These are phyloP conservation scores for Cisticola juncidis DNA, from an alignment of 2,113 vertebrate species.

Conservation along the genomic window DNA sequence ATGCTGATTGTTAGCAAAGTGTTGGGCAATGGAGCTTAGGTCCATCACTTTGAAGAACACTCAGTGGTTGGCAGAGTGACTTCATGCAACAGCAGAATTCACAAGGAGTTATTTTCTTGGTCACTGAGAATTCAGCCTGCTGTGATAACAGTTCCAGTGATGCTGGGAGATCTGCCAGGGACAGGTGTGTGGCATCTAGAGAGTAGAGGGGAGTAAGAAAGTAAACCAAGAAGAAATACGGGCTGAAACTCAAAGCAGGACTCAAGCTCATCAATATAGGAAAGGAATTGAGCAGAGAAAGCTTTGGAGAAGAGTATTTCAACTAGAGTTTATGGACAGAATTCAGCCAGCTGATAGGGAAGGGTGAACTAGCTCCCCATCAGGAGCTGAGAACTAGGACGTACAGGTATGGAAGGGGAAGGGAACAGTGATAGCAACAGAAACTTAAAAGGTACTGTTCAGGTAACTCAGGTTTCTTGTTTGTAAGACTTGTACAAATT, in stretches of 20 bases:
- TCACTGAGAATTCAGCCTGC: not conserved
- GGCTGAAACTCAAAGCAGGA: not conserved
- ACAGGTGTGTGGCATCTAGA: not conserved
- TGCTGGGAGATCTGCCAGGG: not conserved
- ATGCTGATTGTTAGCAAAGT: not conserved
- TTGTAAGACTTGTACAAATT: not conserved
- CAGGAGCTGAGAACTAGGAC: not conserved
- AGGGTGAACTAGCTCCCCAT: not conserved
- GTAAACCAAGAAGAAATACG: not conserved
- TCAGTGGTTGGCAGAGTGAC: not conserved
- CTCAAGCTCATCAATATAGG: rapidly evolving
- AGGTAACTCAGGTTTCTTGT: not conserved
- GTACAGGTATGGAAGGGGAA: not conserved
- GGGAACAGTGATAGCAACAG: not conserved
- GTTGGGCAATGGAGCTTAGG: not conserved
- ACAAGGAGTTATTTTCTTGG: not conserved
- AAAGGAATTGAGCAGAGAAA: not conserved
- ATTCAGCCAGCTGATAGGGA: not conserved
- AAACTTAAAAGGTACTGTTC: not conserved
- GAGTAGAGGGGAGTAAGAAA: not conserved
- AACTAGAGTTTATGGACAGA: not conserved
- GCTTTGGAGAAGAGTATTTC: not conserved
- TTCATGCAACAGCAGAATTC: not conserved
- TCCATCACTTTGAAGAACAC: not conserved
- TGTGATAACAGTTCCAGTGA: not conserved